phyloP scores from a whole-genome alignment of 2,888 invertebrate genomes.

The Orthosia gothica region DNA sequence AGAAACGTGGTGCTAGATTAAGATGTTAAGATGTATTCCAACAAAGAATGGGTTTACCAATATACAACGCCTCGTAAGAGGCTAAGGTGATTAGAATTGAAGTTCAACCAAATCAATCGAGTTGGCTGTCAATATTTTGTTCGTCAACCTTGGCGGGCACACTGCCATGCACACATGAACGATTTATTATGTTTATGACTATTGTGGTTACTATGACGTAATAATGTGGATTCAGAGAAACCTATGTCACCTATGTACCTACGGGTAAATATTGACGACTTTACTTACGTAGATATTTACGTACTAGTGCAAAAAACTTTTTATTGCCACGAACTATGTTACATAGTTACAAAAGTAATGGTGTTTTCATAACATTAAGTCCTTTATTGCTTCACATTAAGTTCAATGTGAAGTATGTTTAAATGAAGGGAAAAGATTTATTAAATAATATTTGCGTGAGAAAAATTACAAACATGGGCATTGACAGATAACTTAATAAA shows the following conservation, averaged over 20 bases:
- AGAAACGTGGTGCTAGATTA: no score
- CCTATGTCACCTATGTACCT: constrained; percentile 28
- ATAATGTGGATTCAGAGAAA: constrained; percentile 40
- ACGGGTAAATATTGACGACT: constrained; percentile 27
- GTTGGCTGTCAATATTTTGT: background rate
- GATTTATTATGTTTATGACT: constrained; percentile 33
- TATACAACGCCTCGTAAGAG: background rate
- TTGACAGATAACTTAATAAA: no score
- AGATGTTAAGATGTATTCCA: no score
- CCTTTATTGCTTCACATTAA: constrained; percentile 29
- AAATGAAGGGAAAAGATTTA: no score
- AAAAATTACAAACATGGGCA: no score
- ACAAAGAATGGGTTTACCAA: background rate
- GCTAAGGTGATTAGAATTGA: background rate
- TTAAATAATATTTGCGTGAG: no score
- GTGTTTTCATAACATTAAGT: constrained; percentile 18
- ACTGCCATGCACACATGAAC: constrained; percentile 19
- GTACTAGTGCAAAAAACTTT: constrained; percentile 43
- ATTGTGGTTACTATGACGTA: constrained; percentile 39
- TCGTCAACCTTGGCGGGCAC: constrained; percentile 30
- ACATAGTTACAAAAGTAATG: constrained; percentile 7
- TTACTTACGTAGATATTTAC: background rate
- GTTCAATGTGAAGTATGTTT: constrained; percentile 7
- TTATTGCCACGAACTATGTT: constrained; percentile 31
- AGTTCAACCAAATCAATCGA: background rate